Conservation (phyloP, 2,113 vertebrate genomes). For the Gallinago jamesoni region DNA sequence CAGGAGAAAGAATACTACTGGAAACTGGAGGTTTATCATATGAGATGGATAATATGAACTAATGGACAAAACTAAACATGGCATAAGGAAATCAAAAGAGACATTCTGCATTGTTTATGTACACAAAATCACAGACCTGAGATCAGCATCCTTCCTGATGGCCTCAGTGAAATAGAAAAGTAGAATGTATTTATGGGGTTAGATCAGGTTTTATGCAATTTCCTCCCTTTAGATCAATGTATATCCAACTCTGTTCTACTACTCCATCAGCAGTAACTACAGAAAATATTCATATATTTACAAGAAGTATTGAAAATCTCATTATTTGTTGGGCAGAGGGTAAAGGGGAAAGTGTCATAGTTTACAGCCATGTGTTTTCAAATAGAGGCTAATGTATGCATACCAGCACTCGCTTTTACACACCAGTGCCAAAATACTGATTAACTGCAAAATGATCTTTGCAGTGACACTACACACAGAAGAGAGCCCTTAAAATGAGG, state of each 20-base stretch:
- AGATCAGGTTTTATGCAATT: background rate
- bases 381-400: conserved; percentile 9
- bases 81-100: background rate
- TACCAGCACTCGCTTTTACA: background rate
- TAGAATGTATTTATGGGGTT: background rate
- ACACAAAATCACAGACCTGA: background rate
- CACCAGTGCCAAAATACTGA: conserved; percentile 13
- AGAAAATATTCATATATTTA: background rate
- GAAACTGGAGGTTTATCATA: background rate
- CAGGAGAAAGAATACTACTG: background rate
- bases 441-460: background rate
- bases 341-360: background rate
- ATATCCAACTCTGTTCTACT: background rate
- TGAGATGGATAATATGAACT: background rate
- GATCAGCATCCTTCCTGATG: background rate
- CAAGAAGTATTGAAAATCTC: background rate
- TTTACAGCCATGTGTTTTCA: conserved; percentile 18
- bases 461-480: background rate
- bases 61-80: background rate
- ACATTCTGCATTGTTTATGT: background rate
- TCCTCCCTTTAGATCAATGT: background rate
- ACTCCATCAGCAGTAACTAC: background rate
- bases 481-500: background rate
- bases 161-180: background rate
- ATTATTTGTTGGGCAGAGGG: background rate